Conservation (phyloP, 2,888 invertebrate species). For the Torymus tubicola region DNA sequence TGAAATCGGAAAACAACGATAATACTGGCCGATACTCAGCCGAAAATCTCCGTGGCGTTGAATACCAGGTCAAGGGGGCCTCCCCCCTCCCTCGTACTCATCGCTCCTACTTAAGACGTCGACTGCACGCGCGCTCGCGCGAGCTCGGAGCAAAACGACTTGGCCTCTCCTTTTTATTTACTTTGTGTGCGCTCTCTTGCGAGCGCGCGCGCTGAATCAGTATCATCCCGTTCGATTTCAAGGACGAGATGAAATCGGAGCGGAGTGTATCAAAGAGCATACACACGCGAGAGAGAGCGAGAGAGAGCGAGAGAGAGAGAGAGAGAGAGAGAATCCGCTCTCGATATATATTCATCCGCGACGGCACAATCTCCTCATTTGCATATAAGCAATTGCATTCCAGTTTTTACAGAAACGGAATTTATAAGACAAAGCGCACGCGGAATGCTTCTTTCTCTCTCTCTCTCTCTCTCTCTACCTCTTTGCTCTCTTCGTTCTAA, state of each 20-base stretch:
- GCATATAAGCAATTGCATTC: slow-evolving; percentile 58
- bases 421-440: slow-evolving; percentile 56
- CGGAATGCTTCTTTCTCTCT: slow-evolving; percentile 14
- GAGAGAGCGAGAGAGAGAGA: slow-evolving; percentile 32
- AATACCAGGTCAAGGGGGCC: slow-evolving; percentile 48
- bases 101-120: slow-evolving; percentile 25
- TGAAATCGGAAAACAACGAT: neutral
- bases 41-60: neutral
- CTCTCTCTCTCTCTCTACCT: neutral
- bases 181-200: slow-evolving; percentile 10
- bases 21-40: neutral
- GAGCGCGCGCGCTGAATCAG: slow-evolving; percentile 30
- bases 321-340: slow-evolving; percentile 55
- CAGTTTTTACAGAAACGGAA: slow-evolving; percentile 56
- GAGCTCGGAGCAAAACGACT: slow-evolving; percentile 11
- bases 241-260: slow-evolving; percentile 53
- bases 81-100: neutral
- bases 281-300: slow-evolving; percentile 35
- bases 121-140: neutral
- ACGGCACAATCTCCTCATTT: slow-evolving; percentile 59
- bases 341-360: slow-evolving; percentile 65
- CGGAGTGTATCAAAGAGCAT: slow-evolving; percentile 51
- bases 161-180: slow-evolving; percentile 13
- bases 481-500: too few relatives aligned
- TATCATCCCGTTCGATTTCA: slow-evolving; percentile 56